phyloP scores from a whole-genome alignment of 1,140 invertebrate species.

The Sarcophaga peregrina region DNA sequence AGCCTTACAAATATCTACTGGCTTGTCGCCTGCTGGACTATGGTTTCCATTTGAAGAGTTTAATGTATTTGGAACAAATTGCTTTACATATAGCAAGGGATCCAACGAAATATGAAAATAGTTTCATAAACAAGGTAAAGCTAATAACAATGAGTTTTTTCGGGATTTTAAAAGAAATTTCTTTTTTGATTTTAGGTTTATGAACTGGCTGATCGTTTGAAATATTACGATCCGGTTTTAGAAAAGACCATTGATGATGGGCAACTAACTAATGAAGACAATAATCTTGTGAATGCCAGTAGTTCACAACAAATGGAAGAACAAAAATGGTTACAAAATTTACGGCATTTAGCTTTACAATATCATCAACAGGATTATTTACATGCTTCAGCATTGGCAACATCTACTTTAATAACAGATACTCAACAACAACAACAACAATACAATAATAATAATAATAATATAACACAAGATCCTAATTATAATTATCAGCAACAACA shows the following conservation, averaged over 20 bases:
- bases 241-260: slow-evolving; percentile 58
- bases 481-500: slow-evolving; percentile 46
- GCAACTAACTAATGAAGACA: slow-evolving; percentile 39
- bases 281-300: slow-evolving; percentile 51
- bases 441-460: too few species aligned
- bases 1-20: slow-evolving; percentile 80
- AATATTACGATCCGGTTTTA: slow-evolving; percentile 80
- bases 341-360: slow-evolving; percentile 64
- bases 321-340: slow-evolving; percentile 70
- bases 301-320: slow-evolving; percentile 56
- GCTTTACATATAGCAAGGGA: slow-evolving; percentile 74
- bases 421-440: background rate
- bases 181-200: slow-evolving; percentile 53
- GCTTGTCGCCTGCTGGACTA: slow-evolving; percentile 82
- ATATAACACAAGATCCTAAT: background rate
- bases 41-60: slow-evolving; percentile 80
- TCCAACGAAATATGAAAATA: slow-evolving; percentile 70
- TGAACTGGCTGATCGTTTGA: slow-evolving; percentile 70
- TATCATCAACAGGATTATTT: slow-evolving; percentile 45
- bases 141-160: background rate
- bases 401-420: background rate
- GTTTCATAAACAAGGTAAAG: slow-evolving; percentile 74
- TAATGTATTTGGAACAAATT: slow-evolving; percentile 86
- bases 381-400: background rate
- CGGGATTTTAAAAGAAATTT: background rate